Conservation (phyloP, 2,113 vertebrate genomes). For the Rhinolophus sinicus region DNA sequence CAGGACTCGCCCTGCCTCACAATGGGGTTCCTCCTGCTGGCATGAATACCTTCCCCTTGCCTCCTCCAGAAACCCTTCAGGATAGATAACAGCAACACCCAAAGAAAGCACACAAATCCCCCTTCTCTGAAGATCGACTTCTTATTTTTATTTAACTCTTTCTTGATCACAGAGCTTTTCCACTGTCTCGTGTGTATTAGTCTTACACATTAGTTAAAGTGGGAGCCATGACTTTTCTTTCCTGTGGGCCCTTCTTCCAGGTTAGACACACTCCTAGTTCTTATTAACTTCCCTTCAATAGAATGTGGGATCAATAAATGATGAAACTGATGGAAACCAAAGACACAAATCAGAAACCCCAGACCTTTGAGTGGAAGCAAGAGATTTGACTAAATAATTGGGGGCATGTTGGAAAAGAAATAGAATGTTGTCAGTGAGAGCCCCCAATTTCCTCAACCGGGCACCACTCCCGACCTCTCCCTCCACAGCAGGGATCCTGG, state of each 20-base stretch:
- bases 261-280: not conserved
- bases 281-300: not conserved
- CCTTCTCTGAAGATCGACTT: not conserved
- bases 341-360: not conserved
- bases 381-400: not conserved
- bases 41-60: not conserved
- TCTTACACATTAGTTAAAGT: not conserved
- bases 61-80: conserved; percentile 37
- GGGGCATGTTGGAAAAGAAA: not conserved
- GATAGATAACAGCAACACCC: not conserved
- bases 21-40: not conserved
- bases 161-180: not conserved
- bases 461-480: not conserved
- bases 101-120: not conserved
- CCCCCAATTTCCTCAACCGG: not conserved
- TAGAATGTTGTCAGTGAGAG: not conserved
- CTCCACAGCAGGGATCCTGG: not conserved
- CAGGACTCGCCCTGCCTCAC: not conserved
- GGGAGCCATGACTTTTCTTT: not conserved
- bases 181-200: not conserved
- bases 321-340: not conserved
- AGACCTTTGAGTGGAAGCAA: not conserved
- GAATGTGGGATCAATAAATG: not conserved
- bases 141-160: not conserved
- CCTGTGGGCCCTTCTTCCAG: not conserved